Percentiles rank a stretch among this genome's conserved stretches.
phyloP scores from a whole-genome alignment of 2,888 invertebrate genomes.

The Cheilosia vernalis region DNA sequence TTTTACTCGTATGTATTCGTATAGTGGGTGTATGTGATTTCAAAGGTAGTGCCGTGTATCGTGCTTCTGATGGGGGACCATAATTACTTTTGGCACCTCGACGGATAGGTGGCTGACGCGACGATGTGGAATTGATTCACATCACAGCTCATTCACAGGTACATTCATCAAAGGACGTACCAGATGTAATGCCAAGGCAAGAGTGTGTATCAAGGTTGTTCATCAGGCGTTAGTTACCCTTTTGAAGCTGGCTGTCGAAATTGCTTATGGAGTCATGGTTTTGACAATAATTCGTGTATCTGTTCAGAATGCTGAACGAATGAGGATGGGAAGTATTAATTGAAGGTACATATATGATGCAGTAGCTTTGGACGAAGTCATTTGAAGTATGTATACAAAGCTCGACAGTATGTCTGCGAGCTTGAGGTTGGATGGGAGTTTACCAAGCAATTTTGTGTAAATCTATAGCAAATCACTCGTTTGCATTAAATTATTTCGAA shows the following conservation, averaged over 20 bases:
- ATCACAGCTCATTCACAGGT: conserved; percentile 17
- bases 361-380: background rate
- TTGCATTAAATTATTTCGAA: too few species aligned
- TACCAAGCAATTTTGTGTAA: too few species aligned
- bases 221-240: background rate
- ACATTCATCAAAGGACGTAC: conserved; percentile 23
- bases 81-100: conserved; percentile 39
- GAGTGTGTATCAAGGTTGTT: background rate
- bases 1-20: background rate
- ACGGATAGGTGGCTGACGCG: conserved; percentile 11
- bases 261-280: conserved; percentile 11
- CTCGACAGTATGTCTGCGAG: background rate
- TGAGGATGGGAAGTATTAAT: background rate
- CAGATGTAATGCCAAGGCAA: background rate
- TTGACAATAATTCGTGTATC: background rate
- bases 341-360: background rate
- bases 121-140: conserved; percentile 34
- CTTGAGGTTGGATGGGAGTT: too few species aligned
- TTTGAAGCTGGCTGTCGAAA: background rate
- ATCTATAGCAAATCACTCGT: too few species aligned
- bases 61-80: background rate
- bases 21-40: background rate
- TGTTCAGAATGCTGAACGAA: background rate
- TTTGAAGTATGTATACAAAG: background rate
- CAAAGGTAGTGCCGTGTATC: background rate